Percentiles rank a stretch among this genome's conserved stretches.
phyloP scores from a whole-genome alignment of 1,140 invertebrate species.

The Trypoxylus dichotomus region DNA sequence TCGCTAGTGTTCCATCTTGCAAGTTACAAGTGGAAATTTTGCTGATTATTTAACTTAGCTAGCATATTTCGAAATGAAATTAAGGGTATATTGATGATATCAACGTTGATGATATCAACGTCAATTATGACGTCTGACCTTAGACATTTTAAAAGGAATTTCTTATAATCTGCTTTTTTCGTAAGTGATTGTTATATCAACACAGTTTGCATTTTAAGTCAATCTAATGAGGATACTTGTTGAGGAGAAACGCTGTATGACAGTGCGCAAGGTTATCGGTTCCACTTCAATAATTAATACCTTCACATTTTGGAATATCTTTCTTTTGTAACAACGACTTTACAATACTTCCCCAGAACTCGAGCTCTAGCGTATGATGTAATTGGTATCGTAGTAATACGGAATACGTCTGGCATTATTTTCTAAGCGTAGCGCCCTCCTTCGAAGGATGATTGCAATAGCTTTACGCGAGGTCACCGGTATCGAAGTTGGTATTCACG shows the following conservation, averaged over 20 bases:
- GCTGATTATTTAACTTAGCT: too few relatives aligned
- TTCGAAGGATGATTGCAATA: conserved; percentile 2
- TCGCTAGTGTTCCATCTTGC: too few relatives aligned
- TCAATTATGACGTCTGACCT: too few relatives aligned
- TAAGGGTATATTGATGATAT: too few relatives aligned
- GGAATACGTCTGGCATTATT: conserved; percentile 20
- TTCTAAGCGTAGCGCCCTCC: neutral
- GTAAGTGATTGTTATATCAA: too few relatives aligned
- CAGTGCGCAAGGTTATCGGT: conserved; percentile 1
- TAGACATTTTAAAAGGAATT: too few relatives aligned
- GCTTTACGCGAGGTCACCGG: neutral
- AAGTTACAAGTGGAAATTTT: too few relatives aligned
- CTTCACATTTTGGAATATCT: conserved; percentile 17
- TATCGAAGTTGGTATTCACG: neutral
- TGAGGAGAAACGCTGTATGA: neutral
- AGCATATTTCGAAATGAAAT: too few relatives aligned
- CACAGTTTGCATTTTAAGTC: neutral
- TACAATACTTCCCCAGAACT: neutral
- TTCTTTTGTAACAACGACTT: neutral
- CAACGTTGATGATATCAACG: too few relatives aligned
- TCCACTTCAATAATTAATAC: conserved; percentile 20
- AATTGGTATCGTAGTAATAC: conserved; percentile 25
- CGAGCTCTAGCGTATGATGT: neutral
- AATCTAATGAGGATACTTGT: conserved; percentile 13
- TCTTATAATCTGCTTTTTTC: too few relatives aligned